Base-by-base conservation (phyloP, 1,140 invertebrate genomes). In the Lasaia peninsularis region DNA sequence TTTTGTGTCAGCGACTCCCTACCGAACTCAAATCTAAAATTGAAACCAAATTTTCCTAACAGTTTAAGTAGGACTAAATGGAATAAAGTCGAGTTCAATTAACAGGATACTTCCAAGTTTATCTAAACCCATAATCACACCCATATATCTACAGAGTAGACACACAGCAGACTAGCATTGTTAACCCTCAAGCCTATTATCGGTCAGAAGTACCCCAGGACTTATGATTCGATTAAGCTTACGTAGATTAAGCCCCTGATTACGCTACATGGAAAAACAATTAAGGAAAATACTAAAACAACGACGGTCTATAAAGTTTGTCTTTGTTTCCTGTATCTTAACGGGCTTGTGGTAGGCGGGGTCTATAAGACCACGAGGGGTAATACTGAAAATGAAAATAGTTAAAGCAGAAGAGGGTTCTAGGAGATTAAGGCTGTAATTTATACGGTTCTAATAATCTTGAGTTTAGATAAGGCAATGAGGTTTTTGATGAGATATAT, bases 251-350 rank as follows among this genome's bases (percentile, higher is more conserved):
- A 73, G 61, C 56, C 73, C 72, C 79, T 62, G 73, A 73, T 77
- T 68, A 73, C 63, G 73, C 74, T 78, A 86, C 83, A 87, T 74
- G 81, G 83, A 87, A 87, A 87, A 87, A 87, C 83, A 87, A 87
- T 87, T 85, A 85, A 69, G 67, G 71, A 77, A 77, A 79, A 80
- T 81, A 78, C 69, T 81, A 65, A 78, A 77, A 83, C 81, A 81
- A 86, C 80, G 80, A 80, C 72, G 69, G 65, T 71, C 69, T 80
- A 73, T 85, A 83, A 83, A 86, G 73, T 83, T 79, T 55, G 73
- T 75, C 78, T 85, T 84, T 86, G 80, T 83, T 75, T 79, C 63
- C 73, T 75, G 70, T 86, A 75, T 81, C 80, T 80, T 77, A 76
- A 75, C 68, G 78, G 69, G 74, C 71, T 75, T 80, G 79, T 59